A percentile compares a stretch with the other conserved stretches of the same genome.
Conservation (phyloP, 2,113 vertebrate species). For the Delphinus delphis region DNA sequence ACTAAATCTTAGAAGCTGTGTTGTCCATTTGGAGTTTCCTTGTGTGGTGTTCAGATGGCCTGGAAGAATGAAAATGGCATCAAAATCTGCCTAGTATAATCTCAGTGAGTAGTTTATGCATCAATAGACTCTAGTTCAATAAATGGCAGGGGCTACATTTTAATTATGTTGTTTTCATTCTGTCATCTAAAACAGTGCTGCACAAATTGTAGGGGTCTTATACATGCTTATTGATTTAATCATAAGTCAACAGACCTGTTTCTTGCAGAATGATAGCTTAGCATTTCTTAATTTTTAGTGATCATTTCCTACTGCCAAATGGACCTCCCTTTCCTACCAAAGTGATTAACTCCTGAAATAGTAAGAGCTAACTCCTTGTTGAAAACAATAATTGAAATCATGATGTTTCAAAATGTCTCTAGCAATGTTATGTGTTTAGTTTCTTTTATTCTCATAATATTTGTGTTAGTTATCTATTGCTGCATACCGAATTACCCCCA, state of each 20-base stretch:
- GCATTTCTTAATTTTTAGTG: background rate
- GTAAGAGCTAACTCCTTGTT: background rate
- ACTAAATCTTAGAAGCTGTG: constrained; percentile 64
- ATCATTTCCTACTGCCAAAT: background rate
- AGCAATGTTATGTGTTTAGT: background rate
- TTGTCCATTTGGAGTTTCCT: constrained; percentile 69
- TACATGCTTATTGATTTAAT: constrained; percentile 42
- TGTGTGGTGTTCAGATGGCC: constrained; percentile 66
- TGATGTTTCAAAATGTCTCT: background rate
- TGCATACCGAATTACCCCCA: background rate
- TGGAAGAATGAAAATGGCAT: constrained; percentile 60
- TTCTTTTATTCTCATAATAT: background rate
- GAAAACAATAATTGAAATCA: background rate
- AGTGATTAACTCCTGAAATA: background rate
- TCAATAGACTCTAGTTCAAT: constrained; percentile 15
- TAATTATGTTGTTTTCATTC: constrained; percentile 47
- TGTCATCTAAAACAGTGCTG: constrained; percentile 37
- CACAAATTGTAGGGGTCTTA: constrained; percentile 29
- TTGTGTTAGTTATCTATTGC: background rate
- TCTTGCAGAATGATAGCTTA: background rate
- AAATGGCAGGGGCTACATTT: constrained; percentile 27
- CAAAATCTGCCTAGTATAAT: constrained; percentile 47
- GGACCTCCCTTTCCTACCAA: background rate
- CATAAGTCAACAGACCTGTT: constrained; percentile 4
- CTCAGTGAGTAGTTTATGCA: constrained; percentile 38